Evolutionary conservation across 2,888 invertebrate species (phyloP), one percentile per base, ranked within the genome.

Genomic region (Sceliomorpha sp.): DNA sequence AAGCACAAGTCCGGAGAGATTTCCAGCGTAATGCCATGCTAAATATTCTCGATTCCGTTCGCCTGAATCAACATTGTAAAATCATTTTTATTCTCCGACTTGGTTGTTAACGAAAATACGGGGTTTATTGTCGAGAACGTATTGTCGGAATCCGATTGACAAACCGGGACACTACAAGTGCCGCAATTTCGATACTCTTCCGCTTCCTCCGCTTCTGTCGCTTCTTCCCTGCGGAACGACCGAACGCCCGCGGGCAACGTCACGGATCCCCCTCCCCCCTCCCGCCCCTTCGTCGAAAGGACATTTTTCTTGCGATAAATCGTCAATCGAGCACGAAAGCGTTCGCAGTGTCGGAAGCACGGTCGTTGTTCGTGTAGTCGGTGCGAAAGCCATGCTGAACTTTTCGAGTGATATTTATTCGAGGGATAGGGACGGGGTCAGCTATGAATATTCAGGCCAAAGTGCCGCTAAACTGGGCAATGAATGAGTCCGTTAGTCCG

Each of bases 371-470:
- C 67, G 51, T 60, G 58, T 68, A 64, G 68, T 64, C 60, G 53
- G 78, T 69, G 69, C 73, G 67, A 73, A 72, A 72, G 70, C 72
- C 58, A 63, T 58, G 76, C 70, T 72, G 78, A 85, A 85, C 84
- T 84, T 85, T 86, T 84, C 81, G 78, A 82, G 81, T 80, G 85
- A 85, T 84, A 84, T 86, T 86, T 86, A 82, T 85, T 78, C 80
- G 72, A 63, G 76, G 77, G 82, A 79, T 72, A 67, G 68, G 77
- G 75, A 78, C 72, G 78, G 73, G 80, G 78, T 74, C 72, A 73
- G 76, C 82, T 82, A 86, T 87, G 85, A 87, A 87, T 87, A 87
- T 87, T 87, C 86, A 86, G 79, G 77, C 74, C 79, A 83, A 86
- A 86, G 84, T 84, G 80, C 77, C 79, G 83, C 82, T 86, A 85